Conservation (phyloP, 1,140 invertebrate genomes). For the Zaprionus vittiger region DNA sequence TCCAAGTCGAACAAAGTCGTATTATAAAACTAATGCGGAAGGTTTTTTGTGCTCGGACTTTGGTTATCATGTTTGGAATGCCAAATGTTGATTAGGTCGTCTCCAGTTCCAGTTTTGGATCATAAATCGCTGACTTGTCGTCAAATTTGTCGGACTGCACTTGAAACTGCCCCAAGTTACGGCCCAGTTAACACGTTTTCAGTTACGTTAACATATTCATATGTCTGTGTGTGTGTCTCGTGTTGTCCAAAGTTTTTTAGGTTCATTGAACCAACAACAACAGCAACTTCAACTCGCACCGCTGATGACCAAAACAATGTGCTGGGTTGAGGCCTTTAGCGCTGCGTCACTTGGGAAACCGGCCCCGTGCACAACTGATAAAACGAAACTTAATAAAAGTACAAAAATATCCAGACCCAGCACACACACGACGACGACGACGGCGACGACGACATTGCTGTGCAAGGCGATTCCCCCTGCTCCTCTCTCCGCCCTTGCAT, state of each 20-base stretch:
- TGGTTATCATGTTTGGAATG: slow-evolving; percentile 25
- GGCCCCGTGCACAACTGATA: slow-evolving; percentile 45
- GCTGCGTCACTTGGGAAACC: slow-evolving; percentile 57
- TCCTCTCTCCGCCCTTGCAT: neutral
- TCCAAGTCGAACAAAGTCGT: neutral
- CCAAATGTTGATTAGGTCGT: slow-evolving; percentile 16
- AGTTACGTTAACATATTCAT: slow-evolving; percentile 39
- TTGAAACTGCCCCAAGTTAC: slow-evolving; percentile 26
- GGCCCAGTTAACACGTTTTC: slow-evolving; percentile 39
- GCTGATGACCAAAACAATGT: slow-evolving; percentile 65
- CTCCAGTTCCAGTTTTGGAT: slow-evolving; percentile 8
- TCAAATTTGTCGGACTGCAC: slow-evolving; percentile 45
- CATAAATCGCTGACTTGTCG: slow-evolving; percentile 52
- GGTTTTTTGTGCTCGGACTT: slow-evolving; percentile 15
- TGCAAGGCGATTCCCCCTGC: slow-evolving; percentile 13
- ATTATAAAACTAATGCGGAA: slow-evolving; percentile 38
- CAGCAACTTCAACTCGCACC: slow-evolving; percentile 21
- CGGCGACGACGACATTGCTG: slow-evolving; percentile 3
- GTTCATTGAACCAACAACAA: slow-evolving; percentile 55
- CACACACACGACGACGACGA: slow-evolving; percentile 4
- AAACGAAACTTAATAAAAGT: slow-evolving; percentile 39
- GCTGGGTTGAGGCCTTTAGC: slow-evolving; percentile 21
- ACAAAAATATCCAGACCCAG: slow-evolving; percentile 23
- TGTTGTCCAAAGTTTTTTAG: slow-evolving; percentile 20
- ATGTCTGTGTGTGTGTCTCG: slow-evolving; percentile 17